Evolutionary conservation across 2,113 vertebrate genomes (phyloP).

Genomic region (Aldabrachelys gigantea): DNA sequence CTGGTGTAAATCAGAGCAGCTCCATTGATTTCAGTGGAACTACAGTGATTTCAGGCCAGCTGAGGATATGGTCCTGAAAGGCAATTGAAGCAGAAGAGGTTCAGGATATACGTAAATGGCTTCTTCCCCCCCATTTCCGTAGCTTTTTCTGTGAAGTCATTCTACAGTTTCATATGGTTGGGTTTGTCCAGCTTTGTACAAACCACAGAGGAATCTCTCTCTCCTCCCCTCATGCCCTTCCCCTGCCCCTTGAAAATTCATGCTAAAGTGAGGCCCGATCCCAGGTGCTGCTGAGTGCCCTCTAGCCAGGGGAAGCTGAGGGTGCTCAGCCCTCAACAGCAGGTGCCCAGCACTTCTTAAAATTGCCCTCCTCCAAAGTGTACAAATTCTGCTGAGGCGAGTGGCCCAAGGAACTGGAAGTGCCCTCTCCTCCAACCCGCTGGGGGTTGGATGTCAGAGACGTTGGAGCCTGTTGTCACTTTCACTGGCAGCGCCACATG

Average conservation of each 20-base stretch:
- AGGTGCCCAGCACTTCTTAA: background rate
- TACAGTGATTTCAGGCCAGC: background rate
- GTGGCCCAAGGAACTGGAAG: background rate
- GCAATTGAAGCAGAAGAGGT: background rate
- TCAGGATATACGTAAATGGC: background rate
- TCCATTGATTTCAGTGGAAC: background rate
- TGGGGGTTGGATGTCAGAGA: conserved; percentile 44
- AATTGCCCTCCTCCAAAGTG: background rate
- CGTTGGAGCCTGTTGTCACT: conserved; percentile 61
- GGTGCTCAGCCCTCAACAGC: background rate
- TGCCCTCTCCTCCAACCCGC: background rate
- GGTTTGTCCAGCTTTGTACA: background rate
- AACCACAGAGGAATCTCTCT: background rate
- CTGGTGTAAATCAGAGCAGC: background rate
- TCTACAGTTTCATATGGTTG: background rate
- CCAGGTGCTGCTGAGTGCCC: background rate
- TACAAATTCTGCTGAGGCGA: background rate
- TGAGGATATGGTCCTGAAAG: background rate
- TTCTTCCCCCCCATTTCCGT: background rate
- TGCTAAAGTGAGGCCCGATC: background rate
- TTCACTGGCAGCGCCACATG: conserved; percentile 57
- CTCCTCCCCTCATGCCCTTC: background rate
- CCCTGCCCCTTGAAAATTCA: background rate
- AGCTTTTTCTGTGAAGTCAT: background rate
- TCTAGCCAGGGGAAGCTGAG: background rate